These are phyloP conservation scores for Drosophila quadrilineata DNA, from an alignment of 1,140 invertebrate genomes.

Conservation along the genomic window DNA sequence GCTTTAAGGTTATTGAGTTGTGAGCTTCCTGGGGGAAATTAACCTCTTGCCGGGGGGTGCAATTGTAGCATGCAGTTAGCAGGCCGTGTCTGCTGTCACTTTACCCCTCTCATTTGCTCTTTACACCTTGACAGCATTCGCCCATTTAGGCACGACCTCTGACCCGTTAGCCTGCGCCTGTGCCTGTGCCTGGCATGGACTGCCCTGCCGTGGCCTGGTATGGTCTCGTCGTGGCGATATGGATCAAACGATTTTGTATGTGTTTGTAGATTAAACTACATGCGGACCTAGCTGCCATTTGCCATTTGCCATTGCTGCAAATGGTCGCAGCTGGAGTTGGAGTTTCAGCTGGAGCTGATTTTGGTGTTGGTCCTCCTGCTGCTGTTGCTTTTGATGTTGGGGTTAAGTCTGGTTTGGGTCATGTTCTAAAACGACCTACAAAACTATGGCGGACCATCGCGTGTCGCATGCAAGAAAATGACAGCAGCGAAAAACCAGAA, in stretches of 20 bases:
- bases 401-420: background rate
- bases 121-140: background rate
- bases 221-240: constrained; percentile 43
- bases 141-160: constrained; percentile 1
- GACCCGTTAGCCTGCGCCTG: background rate
- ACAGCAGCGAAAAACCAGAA: constrained; percentile 43
- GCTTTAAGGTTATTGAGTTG: constrained; percentile 70
- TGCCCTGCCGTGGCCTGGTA: no score
- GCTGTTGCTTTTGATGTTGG: no score
- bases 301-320: constrained; percentile 23
- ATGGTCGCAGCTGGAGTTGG: constrained; percentile 26
- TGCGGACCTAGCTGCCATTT: constrained; percentile 37
- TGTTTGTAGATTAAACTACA: constrained; percentile 73
- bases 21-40: constrained; percentile 73
- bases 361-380: no score
- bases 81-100: constrained; percentile 20
- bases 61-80: constrained; percentile 44
- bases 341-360: background rate
- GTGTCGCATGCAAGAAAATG: constrained; percentile 71
- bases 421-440: constrained; percentile 32
- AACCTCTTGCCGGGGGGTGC: constrained; percentile 63
- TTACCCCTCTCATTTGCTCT: background rate
- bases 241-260: constrained; percentile 78
- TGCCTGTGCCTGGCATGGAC: no score
- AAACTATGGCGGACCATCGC: constrained; percentile 51